Evolutionary conservation across 2,797 vertebrate genomes (phyloP), one percentile per base, ranked within the genome.

Genomic region (Cyprinodon diabolis): DNA sequence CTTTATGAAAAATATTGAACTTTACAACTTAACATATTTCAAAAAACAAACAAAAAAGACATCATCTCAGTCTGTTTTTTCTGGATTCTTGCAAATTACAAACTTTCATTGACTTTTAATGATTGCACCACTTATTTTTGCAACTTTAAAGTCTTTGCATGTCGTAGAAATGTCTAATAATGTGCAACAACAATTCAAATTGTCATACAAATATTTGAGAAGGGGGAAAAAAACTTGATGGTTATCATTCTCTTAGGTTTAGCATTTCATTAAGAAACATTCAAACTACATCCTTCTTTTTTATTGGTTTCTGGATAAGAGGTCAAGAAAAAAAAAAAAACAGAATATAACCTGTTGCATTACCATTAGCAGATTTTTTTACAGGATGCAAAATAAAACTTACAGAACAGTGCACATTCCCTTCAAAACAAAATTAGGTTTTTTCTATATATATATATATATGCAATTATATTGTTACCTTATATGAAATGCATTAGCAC

Each of bases 21-120:
- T 74, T 73, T 56, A 84, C 47, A 85, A 89, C 86, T 89, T 83
- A 87, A 58, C 81, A 85, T 25, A 73, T 72, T 55, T 62, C 66
- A 8, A 23, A 48, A 48, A 43, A 43, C 5, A 43, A 23, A 23
- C 10, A 69, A 58, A 73, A 71, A 83, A 83, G 75, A 80, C 35
- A 80, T 37, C 49, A 72, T 52, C 72, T 74, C 19, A 49, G 23
- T 6, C 23, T 25, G 19, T 73, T 65, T 72, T 8, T 77, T 35
- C 68, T 8, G 4, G 79, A 81, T 74, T 7, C 80, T 66, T 85
- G 48, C 57, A 37, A 81, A 83, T 71, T 5, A 51, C 8, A 37
- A 82, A 62, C 56, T 58, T 77, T 86, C 57, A 74, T 82, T 72
- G 80, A 75, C 37, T 56, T 66, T 67, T 74, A 11, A 62, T 63